Conservation (phyloP, 2,113 vertebrate species). For the Campylorhamphus procurvoides region DNA sequence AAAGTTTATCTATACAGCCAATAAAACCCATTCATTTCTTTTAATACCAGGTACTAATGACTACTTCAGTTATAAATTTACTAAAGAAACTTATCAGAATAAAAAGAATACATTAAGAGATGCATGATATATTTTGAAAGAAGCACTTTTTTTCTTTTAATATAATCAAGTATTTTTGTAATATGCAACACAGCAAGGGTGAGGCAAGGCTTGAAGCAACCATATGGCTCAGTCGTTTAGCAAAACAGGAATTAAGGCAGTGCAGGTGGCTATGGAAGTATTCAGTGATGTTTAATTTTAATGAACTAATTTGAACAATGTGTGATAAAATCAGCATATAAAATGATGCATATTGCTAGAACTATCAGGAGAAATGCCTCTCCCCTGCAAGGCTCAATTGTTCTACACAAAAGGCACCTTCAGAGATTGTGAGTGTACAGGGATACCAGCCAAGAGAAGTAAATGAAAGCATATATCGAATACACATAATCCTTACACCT, state of each 20-base stretch:
- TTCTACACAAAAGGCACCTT: slow-evolving; percentile 36
- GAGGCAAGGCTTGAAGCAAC: not conserved
- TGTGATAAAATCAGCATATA: slow-evolving; percentile 37
- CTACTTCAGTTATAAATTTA: not conserved
- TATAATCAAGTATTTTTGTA: not conserved
- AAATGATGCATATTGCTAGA: not conserved
- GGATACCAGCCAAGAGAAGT: not conserved
- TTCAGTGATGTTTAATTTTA: slow-evolving; percentile 35
- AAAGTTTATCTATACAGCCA: not conserved
- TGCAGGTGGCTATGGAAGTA: slow-evolving; percentile 15
- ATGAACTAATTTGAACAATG: slow-evolving; percentile 35
- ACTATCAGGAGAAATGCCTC: not conserved
- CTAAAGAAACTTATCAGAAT: not conserved
- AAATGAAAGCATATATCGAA: not conserved
- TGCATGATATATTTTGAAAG: not conserved
- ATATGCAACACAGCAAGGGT: not conserved
- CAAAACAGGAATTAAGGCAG: slow-evolving; percentile 8
- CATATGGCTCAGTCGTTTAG: not conserved
- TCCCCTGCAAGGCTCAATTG: not conserved
- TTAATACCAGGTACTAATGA: not conserved
- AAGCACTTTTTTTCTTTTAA: not conserved
- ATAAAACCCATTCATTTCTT: not conserved
- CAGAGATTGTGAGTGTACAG: not conserved
- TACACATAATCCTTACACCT: not conserved
- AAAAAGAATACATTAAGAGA: not conserved